Base-by-base conservation (phyloP, 2,888 invertebrate genomes). In the Macaria liturata region DNA sequence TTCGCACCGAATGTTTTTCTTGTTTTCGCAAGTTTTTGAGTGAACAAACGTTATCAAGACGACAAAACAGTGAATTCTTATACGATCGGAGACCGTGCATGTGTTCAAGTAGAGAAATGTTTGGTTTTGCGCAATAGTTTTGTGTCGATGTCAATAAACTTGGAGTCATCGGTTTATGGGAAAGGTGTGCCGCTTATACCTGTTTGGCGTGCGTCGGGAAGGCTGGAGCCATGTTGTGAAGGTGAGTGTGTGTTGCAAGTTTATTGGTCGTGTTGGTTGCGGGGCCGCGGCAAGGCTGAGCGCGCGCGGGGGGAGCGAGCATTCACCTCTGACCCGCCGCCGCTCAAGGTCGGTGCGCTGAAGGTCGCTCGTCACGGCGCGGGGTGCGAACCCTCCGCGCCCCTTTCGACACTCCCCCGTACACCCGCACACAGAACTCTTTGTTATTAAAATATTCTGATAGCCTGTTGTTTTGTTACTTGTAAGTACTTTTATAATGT, bases 271-370 rank as follows among this genome's bases (percentile, higher is more conserved):
- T 47, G 56, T 70, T 65, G 71, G 75, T 78, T 77, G 64, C 20
- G 70, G 71, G 78, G 75, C 73, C 75, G 76, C 72, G 75, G 70
- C 70, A 71, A 73, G 79, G 78, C 70, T 67, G 70, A 70, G 70
- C 66, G 69, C 56, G 67, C 53, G 64, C 62, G 59, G 59, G 44
- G 46, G 57, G 59, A 32, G 80, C 86, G 91, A 87, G 84, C 91
- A 86, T 91, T 90, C 90, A 91, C 91, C 91, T 91, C 91, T 91
- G 91, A 91, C 91, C 91, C 90, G 91, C 86, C 88, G 88, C 82
- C 81, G 83, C 88, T 88, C 91, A 91, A 91, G 91, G 91, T 91
- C 91, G 91, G 88, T 88, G 89, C 88, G 89, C 84, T 88, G 91
- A 91, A 91, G 91, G 91, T 91, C 91, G 89, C 82, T 70, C 70